Evolutionary conservation across 2,888 invertebrate genomes (phyloP), one percentile per base, ranked within the genome.

Genomic region (Caenorhabditis virilis): DNA sequence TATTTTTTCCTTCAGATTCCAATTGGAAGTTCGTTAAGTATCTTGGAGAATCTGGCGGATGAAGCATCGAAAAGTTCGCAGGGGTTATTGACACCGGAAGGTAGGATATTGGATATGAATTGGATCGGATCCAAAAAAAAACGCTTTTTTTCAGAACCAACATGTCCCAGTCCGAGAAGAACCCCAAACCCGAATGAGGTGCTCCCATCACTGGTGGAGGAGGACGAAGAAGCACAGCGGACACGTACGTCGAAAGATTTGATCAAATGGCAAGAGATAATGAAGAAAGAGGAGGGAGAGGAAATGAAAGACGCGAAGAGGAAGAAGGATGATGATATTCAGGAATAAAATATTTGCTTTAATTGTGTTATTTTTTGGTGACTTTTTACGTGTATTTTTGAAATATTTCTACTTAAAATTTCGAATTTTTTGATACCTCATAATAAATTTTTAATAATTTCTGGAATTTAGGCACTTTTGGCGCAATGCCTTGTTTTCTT

Each of bases 141-240:
- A n/a, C n/a, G n/a, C n/a, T n/a, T n/a, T n/a, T n/a, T n/a, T n/a
- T n/a, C n/a, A n/a, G n/a, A n/a, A n/a, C n/a, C n/a, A n/a, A n/a
- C n/a, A n/a, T n/a, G n/a, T n/a, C n/a, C n/a, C n/a, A n/a, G n/a
- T n/a, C 65, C 69, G 1, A 51, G 69, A 1, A 27, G 58, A 22
- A 58, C 67, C 1, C 67, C 67, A 15, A 62, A 59, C 22, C 67
- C 67, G 11, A 62, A 59, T 20, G 72, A 69, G 27, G 57, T 62
- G 48, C 39, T 72, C 16, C 60, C 62, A 16, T 60, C 62, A 22
- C 65, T 72, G 11, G 62, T 67, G 4, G 72, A 72, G 33, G 72
- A 72, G 36, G 72, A 72, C 43, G 72, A 72, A 36, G 72, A 72
- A 20, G 36, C 59, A 2, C 72, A 72, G 48, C 49, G 59, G 41